These are phyloP conservation scores for Cossypha heuglini DNA, from an alignment of 2,797 vertebrate species.

Conservation along the genomic window DNA sequence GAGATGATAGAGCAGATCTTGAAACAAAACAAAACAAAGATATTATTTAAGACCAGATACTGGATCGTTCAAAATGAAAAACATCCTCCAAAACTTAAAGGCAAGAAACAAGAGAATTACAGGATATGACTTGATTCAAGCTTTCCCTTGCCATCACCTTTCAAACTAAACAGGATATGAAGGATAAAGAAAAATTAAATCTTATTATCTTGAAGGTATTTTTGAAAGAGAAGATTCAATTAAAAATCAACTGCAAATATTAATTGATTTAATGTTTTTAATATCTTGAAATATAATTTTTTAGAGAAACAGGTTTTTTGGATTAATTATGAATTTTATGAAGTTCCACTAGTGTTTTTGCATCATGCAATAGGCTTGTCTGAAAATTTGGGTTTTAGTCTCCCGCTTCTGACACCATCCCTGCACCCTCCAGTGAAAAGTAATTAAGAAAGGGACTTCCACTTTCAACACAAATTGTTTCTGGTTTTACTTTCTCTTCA, in stretches of 20 bases:
- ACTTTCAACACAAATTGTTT: not conserved
- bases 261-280: not conserved
- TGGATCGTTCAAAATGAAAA: not conserved
- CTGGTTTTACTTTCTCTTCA: not conserved
- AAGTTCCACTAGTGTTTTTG: not conserved
- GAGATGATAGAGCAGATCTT: not conserved
- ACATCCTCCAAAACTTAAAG: not conserved
- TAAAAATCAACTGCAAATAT: not conserved
- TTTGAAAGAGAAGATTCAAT: not conserved
- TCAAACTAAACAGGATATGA: not conserved
- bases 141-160: not conserved
- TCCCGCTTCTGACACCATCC: not conserved
- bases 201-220: not conserved
- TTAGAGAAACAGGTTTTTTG: not conserved
- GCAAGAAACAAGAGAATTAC: not conserved
- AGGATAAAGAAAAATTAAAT: not conserved
- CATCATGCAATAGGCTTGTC: not conserved
- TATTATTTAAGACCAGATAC: not conserved
- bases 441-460: not conserved
- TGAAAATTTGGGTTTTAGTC: not conserved
- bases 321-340: not conserved
- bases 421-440: fast-evolving
- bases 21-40: not conserved
- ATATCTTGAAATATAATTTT: not conserved
- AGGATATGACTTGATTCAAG: not conserved